phyloP scores from a whole-genome alignment of 2,888 invertebrate species.

The Trachelus stipa region DNA sequence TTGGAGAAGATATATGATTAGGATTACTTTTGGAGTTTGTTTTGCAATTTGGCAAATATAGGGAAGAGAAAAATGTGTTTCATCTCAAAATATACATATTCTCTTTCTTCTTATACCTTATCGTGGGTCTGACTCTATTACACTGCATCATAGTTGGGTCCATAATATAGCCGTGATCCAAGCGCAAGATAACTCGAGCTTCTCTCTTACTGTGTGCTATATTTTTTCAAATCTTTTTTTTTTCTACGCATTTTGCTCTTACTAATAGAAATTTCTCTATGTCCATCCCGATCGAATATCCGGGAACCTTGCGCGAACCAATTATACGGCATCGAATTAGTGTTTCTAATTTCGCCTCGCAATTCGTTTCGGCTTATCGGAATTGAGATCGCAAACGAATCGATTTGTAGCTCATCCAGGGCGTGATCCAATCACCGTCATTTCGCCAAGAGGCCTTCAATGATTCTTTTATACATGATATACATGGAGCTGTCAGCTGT shows the following conservation, averaged over 20 bases:
- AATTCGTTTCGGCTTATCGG: constrained; percentile 3
- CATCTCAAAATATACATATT: not conserved
- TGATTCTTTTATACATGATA: not conserved
- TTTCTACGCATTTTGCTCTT: not conserved
- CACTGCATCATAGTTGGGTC: too few species aligned
- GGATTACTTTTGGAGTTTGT: not conserved
- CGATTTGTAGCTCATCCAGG: not conserved
- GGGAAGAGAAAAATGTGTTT: not conserved
- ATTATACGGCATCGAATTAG: not conserved
- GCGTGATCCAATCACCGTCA: not conserved
- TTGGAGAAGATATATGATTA: not conserved
- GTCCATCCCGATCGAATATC: not conserved
- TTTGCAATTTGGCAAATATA: not conserved
- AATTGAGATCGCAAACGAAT: not conserved
- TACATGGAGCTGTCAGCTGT: too few species aligned
- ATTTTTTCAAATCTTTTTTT: not conserved
- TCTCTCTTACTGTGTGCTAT: not conserved
- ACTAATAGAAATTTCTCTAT: not conserved
- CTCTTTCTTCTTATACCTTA: not conserved
- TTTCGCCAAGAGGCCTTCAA: not conserved
- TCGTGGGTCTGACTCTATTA: not conserved
- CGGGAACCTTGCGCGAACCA: not conserved
- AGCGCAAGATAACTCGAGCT: not conserved
- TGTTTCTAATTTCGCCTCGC: not conserved
- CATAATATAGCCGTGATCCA: not conserved